Percentiles rank a stretch among this genome's conserved stretches.
Evolutionary conservation across 1,140 invertebrate species (phyloP).

Genomic region (Trichonephila inaurata): DNA sequence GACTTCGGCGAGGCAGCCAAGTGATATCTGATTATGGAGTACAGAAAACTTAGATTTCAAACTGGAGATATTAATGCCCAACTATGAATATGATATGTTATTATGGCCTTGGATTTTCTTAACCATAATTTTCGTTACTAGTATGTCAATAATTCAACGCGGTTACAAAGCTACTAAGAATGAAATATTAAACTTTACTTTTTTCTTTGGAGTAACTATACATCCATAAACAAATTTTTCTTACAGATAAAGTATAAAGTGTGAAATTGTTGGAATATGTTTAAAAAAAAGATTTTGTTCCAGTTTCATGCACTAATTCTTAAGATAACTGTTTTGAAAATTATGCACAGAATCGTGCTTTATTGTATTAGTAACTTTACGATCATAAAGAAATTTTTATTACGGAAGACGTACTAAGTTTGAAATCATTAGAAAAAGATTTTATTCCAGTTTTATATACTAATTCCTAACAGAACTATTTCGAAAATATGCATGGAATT

Average conservation of each 20-base stretch:
- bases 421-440: too few relatives aligned
- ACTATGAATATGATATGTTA: conserved; percentile 1
- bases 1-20: neutral
- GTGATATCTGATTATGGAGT: conserved; percentile 23
- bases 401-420: too few relatives aligned
- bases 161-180: neutral
- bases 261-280: too few relatives aligned
- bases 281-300: too few relatives aligned
- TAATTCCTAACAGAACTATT: too few relatives aligned
- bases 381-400: too few relatives aligned
- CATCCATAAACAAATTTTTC: neutral
- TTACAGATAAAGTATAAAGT: neutral
- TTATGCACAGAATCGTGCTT: too few relatives aligned
- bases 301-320: too few relatives aligned
- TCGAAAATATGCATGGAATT: too few relatives aligned
- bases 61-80: neutral
- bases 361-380: too few relatives aligned
- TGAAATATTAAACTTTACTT: neutral
- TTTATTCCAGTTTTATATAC: too few relatives aligned
- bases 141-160: neutral
- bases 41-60: neutral
- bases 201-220: neutral
- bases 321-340: too few relatives aligned
- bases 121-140: neutral
- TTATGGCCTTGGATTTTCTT: neutral